Conservation (phyloP, 2,797 vertebrate genomes). For the Lepus oiostolus region DNA sequence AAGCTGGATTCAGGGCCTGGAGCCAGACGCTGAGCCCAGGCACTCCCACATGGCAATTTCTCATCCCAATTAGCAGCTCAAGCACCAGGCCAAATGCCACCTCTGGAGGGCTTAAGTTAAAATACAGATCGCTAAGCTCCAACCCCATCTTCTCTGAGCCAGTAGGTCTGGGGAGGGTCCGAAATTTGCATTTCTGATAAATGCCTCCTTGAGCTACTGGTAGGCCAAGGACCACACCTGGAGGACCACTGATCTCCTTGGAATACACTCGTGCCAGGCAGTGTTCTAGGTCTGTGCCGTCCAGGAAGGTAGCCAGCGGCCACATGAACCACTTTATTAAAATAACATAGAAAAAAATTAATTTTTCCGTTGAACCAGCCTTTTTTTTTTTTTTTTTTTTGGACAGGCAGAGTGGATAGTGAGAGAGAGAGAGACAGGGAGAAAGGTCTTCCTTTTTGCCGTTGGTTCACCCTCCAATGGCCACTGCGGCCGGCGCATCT, state of each 20-base stretch:
- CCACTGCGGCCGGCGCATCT: no score
- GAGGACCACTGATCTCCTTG: not conserved
- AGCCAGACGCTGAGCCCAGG: no score
- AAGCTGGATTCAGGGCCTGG: no score
- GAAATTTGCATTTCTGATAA: not conserved
- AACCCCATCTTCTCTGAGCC: not conserved
- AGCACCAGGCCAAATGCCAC: no score
- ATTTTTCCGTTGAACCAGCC: not conserved
- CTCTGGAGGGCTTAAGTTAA: not conserved
- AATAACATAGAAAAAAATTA: not conserved
- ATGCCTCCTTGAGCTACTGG: not conserved
- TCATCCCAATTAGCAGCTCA: no score
- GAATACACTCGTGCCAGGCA: not conserved
- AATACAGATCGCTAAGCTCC: not conserved
- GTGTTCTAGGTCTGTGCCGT: not conserved
- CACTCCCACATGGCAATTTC: no score
- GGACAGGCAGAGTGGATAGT: no score
- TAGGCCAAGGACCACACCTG: not conserved
- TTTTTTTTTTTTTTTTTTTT: no score
- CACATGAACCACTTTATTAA: not conserved
- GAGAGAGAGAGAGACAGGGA: no score
- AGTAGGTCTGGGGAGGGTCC: not conserved
- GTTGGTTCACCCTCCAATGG: no score
- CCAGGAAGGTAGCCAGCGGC: not conserved
- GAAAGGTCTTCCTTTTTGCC: no score